Evolutionary conservation across 1,140 invertebrate species (phyloP).

Genomic region (Eubasilissa regina): DNA sequence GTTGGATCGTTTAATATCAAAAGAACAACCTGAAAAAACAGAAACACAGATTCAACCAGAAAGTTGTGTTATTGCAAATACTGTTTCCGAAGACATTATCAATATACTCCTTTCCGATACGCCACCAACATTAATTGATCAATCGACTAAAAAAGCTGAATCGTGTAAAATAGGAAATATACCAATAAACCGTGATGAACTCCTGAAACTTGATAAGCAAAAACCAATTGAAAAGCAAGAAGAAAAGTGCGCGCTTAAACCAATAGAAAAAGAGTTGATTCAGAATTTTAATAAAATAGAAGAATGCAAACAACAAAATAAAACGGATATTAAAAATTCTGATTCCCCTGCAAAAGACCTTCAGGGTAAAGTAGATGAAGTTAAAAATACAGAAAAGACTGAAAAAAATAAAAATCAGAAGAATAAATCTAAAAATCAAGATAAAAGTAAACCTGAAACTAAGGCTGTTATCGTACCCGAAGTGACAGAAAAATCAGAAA

Average conservation of each 20-base stretch:
- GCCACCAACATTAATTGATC: constrained; percentile 19
- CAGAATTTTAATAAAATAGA: neutral
- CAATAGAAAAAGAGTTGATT: neutral
- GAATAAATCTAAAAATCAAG: constrained; percentile 37
- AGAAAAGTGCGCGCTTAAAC: neutral
- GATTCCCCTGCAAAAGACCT: neutral
- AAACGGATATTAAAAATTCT: neutral
- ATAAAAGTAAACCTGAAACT: constrained; percentile 29
- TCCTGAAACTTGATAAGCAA: neutral
- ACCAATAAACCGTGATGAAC: neutral
- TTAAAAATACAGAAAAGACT: neutral
- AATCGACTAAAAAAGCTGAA: too few relatives aligned
- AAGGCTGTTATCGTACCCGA: neutral
- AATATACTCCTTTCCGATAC: constrained; percentile 41
- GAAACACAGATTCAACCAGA: neutral
- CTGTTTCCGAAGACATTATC: constrained; percentile 49
- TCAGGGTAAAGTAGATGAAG: neutral
- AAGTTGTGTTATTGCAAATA: constrained; percentile 23
- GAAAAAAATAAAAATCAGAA: constrained; percentile 37
- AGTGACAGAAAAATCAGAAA: constrained; percentile 26
- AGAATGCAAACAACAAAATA: constrained; percentile 1
- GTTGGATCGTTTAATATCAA: neutral
- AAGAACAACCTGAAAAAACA: constrained; percentile 9
- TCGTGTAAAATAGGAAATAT: neutral
- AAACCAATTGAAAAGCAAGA: neutral